phyloP scores from a whole-genome alignment of 1,140 invertebrate genomes.

The Nebria ingens region DNA sequence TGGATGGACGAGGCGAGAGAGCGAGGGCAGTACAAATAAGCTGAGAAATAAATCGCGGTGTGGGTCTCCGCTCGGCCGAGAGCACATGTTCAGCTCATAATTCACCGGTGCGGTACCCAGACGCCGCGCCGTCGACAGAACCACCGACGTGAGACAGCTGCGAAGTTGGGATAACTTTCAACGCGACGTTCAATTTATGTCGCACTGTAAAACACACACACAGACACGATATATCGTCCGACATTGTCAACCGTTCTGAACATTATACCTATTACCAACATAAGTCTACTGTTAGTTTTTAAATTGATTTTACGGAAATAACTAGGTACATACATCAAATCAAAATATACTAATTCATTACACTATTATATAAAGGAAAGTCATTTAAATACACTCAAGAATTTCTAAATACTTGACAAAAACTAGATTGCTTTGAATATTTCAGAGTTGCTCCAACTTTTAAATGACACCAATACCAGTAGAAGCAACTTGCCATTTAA shows the following conservation, averaged over 20 bases:
- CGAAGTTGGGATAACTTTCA: not conserved
- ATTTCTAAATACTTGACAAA: no score
- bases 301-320: not conserved
- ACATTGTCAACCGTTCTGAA: not conserved
- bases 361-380: not conserved
- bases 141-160: conserved; percentile 4
- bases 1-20: not conserved
- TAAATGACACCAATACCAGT: no score
- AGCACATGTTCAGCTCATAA: conserved; percentile 1
- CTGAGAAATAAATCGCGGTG: conserved; percentile 5
- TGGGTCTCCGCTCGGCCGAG: not conserved
- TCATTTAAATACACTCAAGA: no score
- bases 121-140: not conserved
- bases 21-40: conserved; percentile 7
- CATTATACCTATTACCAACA: not conserved
- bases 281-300: not conserved
- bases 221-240: not conserved
- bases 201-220: not conserved
- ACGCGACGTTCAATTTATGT: conserved; percentile 5
- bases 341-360: not conserved
- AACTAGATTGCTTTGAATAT: no score
- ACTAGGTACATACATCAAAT: not conserved
- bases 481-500: no score
- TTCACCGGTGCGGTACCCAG: not conserved
- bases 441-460: no score